phyloP scores from a whole-genome alignment of 2,888 invertebrate genomes.

The Nipponacmea schrenckii region DNA sequence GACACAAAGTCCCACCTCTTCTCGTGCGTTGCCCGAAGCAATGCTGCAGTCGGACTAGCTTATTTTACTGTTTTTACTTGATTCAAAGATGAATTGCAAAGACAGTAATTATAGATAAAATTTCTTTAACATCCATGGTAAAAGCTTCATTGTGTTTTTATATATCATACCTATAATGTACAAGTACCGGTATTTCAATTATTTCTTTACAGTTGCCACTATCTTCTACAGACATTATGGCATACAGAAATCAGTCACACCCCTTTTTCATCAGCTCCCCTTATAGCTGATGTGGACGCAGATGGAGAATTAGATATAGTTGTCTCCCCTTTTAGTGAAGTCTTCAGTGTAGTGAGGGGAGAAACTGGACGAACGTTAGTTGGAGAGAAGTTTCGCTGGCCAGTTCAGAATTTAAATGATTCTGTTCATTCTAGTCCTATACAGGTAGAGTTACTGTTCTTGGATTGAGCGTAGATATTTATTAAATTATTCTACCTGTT shows the following conservation, averaged over 20 bases:
- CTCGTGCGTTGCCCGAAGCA: no score
- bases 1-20: no score
- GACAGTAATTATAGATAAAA: background rate
- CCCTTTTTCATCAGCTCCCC: slow-evolving; percentile 59
- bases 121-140: background rate
- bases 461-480: no score
- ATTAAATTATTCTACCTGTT: no score
- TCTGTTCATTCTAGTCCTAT: slow-evolving; percentile 60
- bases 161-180: background rate
- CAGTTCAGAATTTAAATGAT: slow-evolving; percentile 54
- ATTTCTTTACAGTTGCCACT: slow-evolving; percentile 49
- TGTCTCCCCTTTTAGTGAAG: slow-evolving; percentile 59
- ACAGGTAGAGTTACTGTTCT: slow-evolving; percentile 41
- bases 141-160: no score
- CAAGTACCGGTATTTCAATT: slow-evolving; percentile 5
- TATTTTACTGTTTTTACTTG: background rate
- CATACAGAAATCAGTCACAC: slow-evolving; percentile 59
- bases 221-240: slow-evolving; percentile 56
- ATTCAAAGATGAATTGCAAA: background rate
- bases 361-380: slow-evolving; percentile 48
- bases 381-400: slow-evolving; percentile 51
- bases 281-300: slow-evolving; percentile 59
- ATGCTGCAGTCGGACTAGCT: background rate
- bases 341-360: slow-evolving; percentile 55
- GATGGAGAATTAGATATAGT: slow-evolving; percentile 59